Evolutionary conservation across 2,888 invertebrate genomes (phyloP).

Genomic region (Erebia ligea): DNA sequence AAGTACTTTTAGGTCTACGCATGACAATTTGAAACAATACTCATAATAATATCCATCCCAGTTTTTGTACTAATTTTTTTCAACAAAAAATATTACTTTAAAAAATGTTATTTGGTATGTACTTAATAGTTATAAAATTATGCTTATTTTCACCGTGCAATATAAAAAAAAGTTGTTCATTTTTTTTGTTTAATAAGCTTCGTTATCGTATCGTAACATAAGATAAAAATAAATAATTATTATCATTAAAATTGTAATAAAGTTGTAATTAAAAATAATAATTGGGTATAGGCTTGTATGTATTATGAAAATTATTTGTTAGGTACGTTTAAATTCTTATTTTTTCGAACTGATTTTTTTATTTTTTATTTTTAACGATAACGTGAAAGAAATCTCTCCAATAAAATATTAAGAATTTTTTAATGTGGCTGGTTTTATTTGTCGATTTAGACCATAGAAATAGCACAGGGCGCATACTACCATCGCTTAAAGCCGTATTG

Average conservation of each 20-base stretch:
- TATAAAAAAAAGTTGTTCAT: slow-evolving; percentile 71
- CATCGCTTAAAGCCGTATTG: no score
- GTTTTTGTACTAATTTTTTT: slow-evolving; percentile 34
- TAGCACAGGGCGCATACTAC: no score
- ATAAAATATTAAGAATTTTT: slow-evolving; percentile 78
- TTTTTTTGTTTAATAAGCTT: slow-evolving; percentile 57
- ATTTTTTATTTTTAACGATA: slow-evolving; percentile 62
- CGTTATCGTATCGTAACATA: slow-evolving; percentile 62
- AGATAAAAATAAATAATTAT: slow-evolving; percentile 46
- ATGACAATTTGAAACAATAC: slow-evolving; percentile 46
- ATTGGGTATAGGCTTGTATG: slow-evolving; percentile 72
- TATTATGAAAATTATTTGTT: slow-evolving; percentile 65
- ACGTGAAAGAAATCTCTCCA: slow-evolving; percentile 72
- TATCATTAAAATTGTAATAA: slow-evolving; percentile 74
- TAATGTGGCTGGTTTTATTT: slow-evolving; percentile 60
- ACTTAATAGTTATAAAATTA: slow-evolving; percentile 50
- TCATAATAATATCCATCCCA: slow-evolving; percentile 43
- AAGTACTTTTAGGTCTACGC: slow-evolving; percentile 30
- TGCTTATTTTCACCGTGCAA: slow-evolving; percentile 75
- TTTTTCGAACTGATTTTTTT: slow-evolving; percentile 54
- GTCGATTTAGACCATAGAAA: no score
- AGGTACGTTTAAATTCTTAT: slow-evolving; percentile 67
- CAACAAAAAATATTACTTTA: slow-evolving; percentile 53
- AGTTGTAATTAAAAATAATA: slow-evolving; percentile 69
- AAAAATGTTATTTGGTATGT: slow-evolving; percentile 54